These are phyloP conservation scores for Trissoscelio sp. DNA, from an alignment of 2,888 invertebrate genomes.

Conservation along the genomic window DNA sequence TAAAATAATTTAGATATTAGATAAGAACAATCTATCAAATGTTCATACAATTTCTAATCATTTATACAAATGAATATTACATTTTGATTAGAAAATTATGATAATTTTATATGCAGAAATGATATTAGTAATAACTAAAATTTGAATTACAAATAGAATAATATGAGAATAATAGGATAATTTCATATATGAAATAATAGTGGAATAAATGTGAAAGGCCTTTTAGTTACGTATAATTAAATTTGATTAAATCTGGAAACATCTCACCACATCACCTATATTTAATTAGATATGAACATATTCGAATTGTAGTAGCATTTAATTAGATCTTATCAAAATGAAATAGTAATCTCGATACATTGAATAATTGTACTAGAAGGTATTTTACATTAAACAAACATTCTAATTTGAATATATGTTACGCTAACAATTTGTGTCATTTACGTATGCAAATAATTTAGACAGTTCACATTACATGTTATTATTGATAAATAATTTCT, in stretches of 20 bases:
- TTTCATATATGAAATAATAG: background rate
- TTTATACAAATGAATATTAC: background rate
- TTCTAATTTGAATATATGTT: background rate
- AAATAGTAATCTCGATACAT: constrained; percentile 16
- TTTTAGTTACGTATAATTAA: constrained; percentile 13
- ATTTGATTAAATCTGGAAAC: constrained; percentile 16
- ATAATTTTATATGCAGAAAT: background rate
- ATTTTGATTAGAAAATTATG: background rate
- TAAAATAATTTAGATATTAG: constrained; percentile 8
- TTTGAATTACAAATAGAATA: background rate
- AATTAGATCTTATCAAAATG: constrained; percentile 26
- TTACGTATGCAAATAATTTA: background rate
- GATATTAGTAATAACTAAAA: background rate
- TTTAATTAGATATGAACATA: constrained; percentile 31
- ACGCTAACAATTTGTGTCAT: background rate
- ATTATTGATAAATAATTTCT: background rate
- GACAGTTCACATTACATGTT: background rate
- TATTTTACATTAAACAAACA: constrained; percentile 3
- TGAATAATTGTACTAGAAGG: background rate
- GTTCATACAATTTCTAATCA: no score
- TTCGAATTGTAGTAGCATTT: constrained; percentile 18
- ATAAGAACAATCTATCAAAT: no score
- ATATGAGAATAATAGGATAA: background rate
- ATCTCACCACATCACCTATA: constrained; percentile 6
- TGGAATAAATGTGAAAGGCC: constrained; percentile 13